A percentile compares a stretch with the other conserved stretches of the same genome.
Conservation (phyloP, 2,888 invertebrate genomes). For the Hesperia comma region DNA sequence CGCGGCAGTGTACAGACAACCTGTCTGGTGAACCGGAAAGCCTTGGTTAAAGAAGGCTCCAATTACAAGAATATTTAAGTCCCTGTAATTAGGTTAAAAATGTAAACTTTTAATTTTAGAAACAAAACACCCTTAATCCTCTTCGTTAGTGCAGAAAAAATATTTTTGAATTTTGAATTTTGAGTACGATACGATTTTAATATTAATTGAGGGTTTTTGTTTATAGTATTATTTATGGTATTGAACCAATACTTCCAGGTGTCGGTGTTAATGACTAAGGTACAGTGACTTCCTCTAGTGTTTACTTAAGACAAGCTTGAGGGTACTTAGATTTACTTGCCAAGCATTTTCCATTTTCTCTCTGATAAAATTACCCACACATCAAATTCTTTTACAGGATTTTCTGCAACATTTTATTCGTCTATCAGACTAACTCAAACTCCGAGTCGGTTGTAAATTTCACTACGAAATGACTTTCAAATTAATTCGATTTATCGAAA, state of each 20-base stretch:
- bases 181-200: no score
- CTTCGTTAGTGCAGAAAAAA: no score
- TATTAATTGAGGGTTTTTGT: no score
- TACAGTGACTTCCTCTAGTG: no score
- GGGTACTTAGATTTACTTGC: neutral
- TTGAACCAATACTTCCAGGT: no score
- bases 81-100: no score
- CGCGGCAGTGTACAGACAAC: conserved; percentile 12
- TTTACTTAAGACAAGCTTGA: no score
- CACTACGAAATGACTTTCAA: conserved; percentile 41
- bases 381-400: conserved; percentile 14
- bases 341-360: neutral
- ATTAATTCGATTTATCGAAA: conserved; percentile 44
- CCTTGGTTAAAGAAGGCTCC: neutral
- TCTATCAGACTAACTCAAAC: conserved; percentile 26
- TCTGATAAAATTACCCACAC: neutral
- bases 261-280: no score
- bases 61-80: neutral
- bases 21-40: conserved; percentile 14
- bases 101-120: no score
- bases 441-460: conserved; percentile 38
- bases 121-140: no score
- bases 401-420: conserved; percentile 28
- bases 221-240: no score
- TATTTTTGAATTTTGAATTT: no score